Evolutionary conservation across 2,888 invertebrate species (phyloP), one percentile per base, ranked within the genome.

Genomic region (Dendrolimus pini): DNA sequence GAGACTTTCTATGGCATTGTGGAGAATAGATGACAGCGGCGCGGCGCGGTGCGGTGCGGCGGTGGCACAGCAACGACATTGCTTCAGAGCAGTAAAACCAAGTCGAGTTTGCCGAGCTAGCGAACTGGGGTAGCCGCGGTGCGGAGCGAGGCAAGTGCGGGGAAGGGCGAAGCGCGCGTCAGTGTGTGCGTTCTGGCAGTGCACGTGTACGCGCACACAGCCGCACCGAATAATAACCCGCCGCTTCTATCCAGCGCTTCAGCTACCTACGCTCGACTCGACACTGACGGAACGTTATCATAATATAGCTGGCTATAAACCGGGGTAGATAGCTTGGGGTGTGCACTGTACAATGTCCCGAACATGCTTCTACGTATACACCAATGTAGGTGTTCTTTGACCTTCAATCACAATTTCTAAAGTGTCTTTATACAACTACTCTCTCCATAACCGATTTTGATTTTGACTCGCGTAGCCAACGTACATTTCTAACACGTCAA

Each of bases 1-100:
- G 78, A 77, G 80, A 89, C 89, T 90, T 90, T 90, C 89, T 89
- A 89, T 88, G 89, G 88, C 89, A 90, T 89, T 90, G 89, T 87
- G 80, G 83, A 82, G 83, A 80, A 77, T 80, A 82, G 88, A 83
- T 87, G 84, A 47, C 47, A 12, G 47, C 47, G 9, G 30, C 30
- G 30, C 30, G 30, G 30, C 14, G 14, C 14, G 14, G 14, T 30
- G 30, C 30, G 86, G 83, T 30, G 30, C 30, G 86, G 83, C 83
- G 87, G 82, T 84, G 85, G 85, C 80, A 75, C 83, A 82, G 84
- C 85, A 83, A 78, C 83, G 86, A 83, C 85, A 83, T 89, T 89
- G 89, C 89, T 81, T 85, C 89, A 89, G 82, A 81, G 78, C 76
- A 54, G 47, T 47, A 54, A 54, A 54, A n/a, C 74, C 80, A 82